Base-by-base conservation (phyloP, 1,140 invertebrate genomes). In the Carcinoscorpius rotundicauda region DNA sequence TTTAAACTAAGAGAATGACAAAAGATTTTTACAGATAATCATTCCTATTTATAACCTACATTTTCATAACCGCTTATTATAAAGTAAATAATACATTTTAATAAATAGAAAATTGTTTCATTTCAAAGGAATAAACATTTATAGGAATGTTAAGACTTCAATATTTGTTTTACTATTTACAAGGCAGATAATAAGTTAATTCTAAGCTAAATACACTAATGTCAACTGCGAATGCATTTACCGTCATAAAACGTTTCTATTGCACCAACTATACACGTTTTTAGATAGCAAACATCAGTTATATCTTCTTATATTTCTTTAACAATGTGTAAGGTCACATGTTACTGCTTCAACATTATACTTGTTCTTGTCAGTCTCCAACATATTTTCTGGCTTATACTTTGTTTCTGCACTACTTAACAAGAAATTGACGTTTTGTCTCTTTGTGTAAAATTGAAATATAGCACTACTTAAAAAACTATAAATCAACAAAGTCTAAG, bases 351-450 rank as follows among this genome's bases (percentile, higher is more conserved):
- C 51, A 63, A 63, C 68, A 63, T 75, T 83, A 74, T 11, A 62
- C 52, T 62, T 61, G 11, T 49, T 51, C 48, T 51, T 6, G 49
- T 52, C 72, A 53, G 74, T 61, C 51, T 65, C 65, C 68, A 63
- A 74, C 83, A 74, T 11, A 62, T 58, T 62, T 61, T 61, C 60
- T 9, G n/a, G 10, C 5, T 10, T 52, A 77, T 71, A 76, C 77
- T 70, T 29, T 29, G 29, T 29, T 29, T 29, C 29, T 29, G 29
- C 29, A 29, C 29, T 1, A 29, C 29, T 29, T 29, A 29, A 29
- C 86, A 75, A 93, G 97, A 1, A 91, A 91, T 76, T 95, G 87
- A 52, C 81, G 78, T 68, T 85, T 84, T 3, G 84, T 76, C 75
- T 51, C 79, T 81, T 58, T 70, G 8, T 29, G 29, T 29, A 57